Evolutionary conservation across 2,797 vertebrate genomes (phyloP).

Genomic region (Falco peregrinus): DNA sequence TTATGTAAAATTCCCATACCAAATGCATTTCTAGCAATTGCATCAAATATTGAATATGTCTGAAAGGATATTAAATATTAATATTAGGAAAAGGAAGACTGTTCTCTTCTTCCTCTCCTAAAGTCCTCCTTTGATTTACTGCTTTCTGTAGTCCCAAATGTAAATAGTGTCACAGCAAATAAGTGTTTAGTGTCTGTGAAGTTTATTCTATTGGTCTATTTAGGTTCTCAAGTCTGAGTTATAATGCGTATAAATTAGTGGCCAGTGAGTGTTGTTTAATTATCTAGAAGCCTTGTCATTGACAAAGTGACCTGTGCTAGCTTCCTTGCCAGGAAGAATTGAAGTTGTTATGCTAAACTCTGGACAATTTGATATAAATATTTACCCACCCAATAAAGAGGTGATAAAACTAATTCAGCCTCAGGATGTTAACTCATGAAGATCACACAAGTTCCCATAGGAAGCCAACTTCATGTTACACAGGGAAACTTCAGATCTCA

Average conservation of each 20-base stretch:
- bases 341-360: slow-evolving; percentile 53
- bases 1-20: not conserved
- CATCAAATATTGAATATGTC: not conserved
- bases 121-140: slow-evolving; percentile 50
- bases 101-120: not conserved
- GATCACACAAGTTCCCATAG: not conserved
- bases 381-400: slow-evolving; percentile 52
- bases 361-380: slow-evolving; percentile 60
- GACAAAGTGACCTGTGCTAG: slow-evolving; percentile 27
- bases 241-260: slow-evolving; percentile 60
- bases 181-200: slow-evolving; percentile 60
- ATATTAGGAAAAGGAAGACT: not conserved
- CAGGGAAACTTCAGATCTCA: not conserved
- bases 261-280: slow-evolving; percentile 67
- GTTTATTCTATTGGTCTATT: slow-evolving; percentile 58
- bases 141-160: slow-evolving; percentile 1
- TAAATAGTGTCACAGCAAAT: slow-evolving; percentile 67
- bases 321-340: slow-evolving; percentile 51
- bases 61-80: slow-evolving; percentile 15
- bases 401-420: slow-evolving; percentile 43
- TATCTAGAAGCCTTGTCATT: slow-evolving; percentile 47
- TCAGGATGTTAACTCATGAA: slow-evolving; percentile 49
- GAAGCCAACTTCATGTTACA: not conserved
- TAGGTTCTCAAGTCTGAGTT: slow-evolving; percentile 56
- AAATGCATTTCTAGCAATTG: not conserved